Conservation (phyloP, 2,113 vertebrate species). For the Todiramphus saurophagus region DNA sequence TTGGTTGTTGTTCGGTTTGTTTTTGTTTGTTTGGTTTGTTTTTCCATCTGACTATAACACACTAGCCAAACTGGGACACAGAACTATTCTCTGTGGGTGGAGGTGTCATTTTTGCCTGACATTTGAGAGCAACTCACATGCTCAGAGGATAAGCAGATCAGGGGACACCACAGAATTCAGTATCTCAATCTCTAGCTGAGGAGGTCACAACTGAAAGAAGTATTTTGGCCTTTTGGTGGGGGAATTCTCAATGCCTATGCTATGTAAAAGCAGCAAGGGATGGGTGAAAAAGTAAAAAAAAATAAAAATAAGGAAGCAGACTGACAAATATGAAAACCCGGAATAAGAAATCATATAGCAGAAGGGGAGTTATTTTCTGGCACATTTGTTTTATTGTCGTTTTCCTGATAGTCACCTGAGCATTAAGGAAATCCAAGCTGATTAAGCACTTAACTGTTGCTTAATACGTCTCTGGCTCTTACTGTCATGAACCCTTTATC, state of each 20-base stretch:
- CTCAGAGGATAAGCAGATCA: not conserved
- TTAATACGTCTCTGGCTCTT: not conserved
- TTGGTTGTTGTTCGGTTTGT: not conserved
- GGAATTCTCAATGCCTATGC: not conserved
- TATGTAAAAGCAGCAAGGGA: not conserved
- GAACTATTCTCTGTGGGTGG: not conserved
- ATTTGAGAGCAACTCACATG: not conserved
- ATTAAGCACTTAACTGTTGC: constrained; percentile 25
- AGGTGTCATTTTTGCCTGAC: not conserved
- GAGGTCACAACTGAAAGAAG: not conserved
- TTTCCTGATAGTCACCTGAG: constrained; percentile 13
- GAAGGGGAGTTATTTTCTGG: not conserved
- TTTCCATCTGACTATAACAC: not conserved
- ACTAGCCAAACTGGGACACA: not conserved
- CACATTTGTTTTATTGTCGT: not conserved
- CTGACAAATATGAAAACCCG: not conserved
- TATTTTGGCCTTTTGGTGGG: not conserved
- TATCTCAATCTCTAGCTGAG: not conserved
- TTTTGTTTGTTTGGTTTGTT: not conserved
- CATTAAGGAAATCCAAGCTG: constrained; percentile 12
- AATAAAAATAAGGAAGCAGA: not conserved
- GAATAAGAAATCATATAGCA: not conserved
- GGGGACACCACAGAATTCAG: not conserved
- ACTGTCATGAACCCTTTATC: not conserved
- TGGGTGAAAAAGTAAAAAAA: not conserved